phyloP scores from a whole-genome alignment of 2,888 invertebrate genomes.

The Drosophila prostipennis region DNA sequence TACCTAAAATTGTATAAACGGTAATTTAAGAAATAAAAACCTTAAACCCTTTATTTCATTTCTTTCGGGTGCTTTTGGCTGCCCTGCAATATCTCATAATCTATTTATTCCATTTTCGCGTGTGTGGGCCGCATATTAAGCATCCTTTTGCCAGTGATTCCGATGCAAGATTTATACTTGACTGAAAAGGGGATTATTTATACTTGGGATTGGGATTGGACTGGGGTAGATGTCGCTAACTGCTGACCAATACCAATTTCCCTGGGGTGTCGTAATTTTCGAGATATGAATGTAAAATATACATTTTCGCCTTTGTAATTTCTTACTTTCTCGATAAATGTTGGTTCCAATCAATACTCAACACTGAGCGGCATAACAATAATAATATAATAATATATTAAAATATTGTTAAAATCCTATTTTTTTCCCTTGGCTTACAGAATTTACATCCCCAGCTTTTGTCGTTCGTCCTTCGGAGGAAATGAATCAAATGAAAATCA shows the following conservation, averaged over 20 bases:
- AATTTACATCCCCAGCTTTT: conserved; percentile 6
- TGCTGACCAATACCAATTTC: conserved; percentile 77
- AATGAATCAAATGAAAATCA: conserved; percentile 65
- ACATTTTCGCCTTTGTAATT: conserved; percentile 70
- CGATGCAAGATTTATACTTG: conserved; percentile 64
- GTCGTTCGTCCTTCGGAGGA: conserved; percentile 4
- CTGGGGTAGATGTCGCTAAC: conserved; percentile 40
- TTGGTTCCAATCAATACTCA: not conserved
- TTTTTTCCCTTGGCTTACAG: not conserved
- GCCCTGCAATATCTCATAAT: conserved; percentile 60
- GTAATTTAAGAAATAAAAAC: not conserved
- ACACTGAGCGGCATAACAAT: not conserved
- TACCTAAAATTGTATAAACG: too few relatives aligned
- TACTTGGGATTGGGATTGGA: not conserved
- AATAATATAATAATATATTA: too few relatives aligned
- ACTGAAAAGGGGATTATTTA: conserved; percentile 42
- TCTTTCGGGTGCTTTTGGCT: conserved; percentile 2
- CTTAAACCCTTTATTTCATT: conserved; percentile 31
- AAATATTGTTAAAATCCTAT: too few relatives aligned
- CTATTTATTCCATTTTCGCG: conserved; percentile 38
- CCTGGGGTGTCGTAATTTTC: conserved; percentile 83
- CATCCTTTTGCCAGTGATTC: conserved; percentile 45
- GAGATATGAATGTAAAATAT: conserved; percentile 84
- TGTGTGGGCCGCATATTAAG: conserved; percentile 68
- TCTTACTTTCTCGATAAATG: conserved; percentile 51